Base-by-base conservation (phyloP, 92 coral and sea anemone genomes). In the Scolanthus callimorphus region DNA sequence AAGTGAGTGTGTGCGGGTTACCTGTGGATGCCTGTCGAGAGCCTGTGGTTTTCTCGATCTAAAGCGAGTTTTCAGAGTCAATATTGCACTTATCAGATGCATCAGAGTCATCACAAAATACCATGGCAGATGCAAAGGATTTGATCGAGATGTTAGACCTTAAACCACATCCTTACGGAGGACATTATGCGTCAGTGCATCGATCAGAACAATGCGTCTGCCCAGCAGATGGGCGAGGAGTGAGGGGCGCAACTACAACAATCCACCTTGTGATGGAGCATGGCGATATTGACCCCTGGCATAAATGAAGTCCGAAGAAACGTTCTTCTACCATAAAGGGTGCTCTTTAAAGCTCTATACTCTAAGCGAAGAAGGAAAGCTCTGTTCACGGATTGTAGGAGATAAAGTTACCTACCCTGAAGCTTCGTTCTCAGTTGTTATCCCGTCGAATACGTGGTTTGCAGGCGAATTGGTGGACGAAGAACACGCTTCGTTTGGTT, bases 371-470 rank as follows among this genome's bases (percentile, higher is more conserved):
- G 60, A 74, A 17, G 91, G 88, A 0, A 64, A 55, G 21, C 69
- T 75, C 17, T 82, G 76, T 13, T 41, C 27, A 10, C 65, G 57
- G 37, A 52, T 53, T 0, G 79, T 84, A 25, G 97, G 97, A 21
- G 90, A 79, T 60, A 70, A 75, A 15, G 11, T 67, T 25, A 63
- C 34, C 41, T 53, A 71, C 52, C 31, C 39, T 10, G 76, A 51
- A 17, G 91, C 97, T 17, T 55, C 52, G 12, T 79, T 70, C 28
- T 63, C 88, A 20, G 46, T 50, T 52, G 79, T 60, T 22, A 67
- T 89, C 17, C 91, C 85, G n/a, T 71, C 75, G 15, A 77, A 81
- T 39, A 51, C 77, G 15, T 89, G 97, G 97, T 89, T 89, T 67
- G 90, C 79, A 17, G 77, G 70, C 24, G 81, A 78, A 39, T 69